phyloP scores from a whole-genome alignment of 1,140 invertebrate species.

The Formica selysi region DNA sequence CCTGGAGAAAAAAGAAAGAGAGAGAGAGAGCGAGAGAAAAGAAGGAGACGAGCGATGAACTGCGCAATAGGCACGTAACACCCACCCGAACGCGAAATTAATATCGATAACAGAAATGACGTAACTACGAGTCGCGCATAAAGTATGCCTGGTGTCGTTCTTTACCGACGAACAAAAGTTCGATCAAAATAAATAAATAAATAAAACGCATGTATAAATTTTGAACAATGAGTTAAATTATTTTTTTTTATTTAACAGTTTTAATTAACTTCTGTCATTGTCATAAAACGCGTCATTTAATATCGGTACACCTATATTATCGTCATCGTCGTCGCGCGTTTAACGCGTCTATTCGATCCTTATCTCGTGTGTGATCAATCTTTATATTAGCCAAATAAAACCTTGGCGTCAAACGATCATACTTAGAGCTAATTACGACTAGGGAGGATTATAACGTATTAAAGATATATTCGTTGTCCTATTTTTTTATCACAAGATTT shows the following conservation, averaged over 20 bases:
- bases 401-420: not conserved
- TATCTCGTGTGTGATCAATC: slow-evolving; percentile 7
- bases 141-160: not conserved
- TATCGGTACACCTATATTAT: not conserved
- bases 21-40: not conserved
- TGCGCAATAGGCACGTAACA: slow-evolving; percentile 33
- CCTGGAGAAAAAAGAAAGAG: not conserved
- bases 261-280: slow-evolving; percentile 27
- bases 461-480: not conserved
- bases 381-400: slow-evolving; percentile 32
- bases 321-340: not conserved
- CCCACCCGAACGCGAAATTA: slow-evolving; percentile 49
- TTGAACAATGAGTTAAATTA: not conserved
- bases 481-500: not conserved
- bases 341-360: not conserved
- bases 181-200: not conserved
- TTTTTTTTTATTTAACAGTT: not conserved
- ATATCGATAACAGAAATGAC: slow-evolving; percentile 48
- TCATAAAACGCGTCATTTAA: slow-evolving; percentile 5
- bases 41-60: no score
- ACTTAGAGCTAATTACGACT: slow-evolving; percentile 2
- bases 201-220: slow-evolving; percentile 18
- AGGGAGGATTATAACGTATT: not conserved
- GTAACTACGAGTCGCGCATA: not conserved
- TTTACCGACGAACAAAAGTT: not conserved